Base-by-base conservation (phyloP, 1,140 invertebrate species). In the Conus betulinus region DNA sequence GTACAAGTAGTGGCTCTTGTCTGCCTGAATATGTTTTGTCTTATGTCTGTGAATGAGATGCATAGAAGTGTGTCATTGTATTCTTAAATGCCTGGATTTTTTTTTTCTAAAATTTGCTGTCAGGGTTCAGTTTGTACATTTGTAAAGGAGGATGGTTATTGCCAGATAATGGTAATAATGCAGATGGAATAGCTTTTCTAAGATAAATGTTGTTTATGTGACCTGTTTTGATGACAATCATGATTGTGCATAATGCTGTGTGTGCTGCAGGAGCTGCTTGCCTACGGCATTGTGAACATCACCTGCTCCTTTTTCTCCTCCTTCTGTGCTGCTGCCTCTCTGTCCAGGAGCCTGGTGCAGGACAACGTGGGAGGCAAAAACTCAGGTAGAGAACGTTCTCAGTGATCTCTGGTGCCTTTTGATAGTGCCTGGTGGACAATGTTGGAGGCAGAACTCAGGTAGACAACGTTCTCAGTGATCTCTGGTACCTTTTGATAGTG, bases 261-360 rank as follows among this genome's bases (percentile, higher is more conserved):
- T 60, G 76, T 81, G 88, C 89, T 84, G 84, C 91, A 96, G 95
- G 96, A 96, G 90, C 91, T 96, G 84, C 90, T 96, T 84, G 96
- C 96, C 15, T 94, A 96, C 91, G 96, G 96, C n/a, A 88, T 95
- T 20, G 93, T 93, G n/a, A 96, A 96, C 78, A 88, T 90, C 57
- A 55, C 88, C 51, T 83, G 89, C 51, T 91, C 89, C 8, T 89
- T 91, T 63, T 91, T 91, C 57, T 91, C 88, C 25, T 90, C 89
- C n/a, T 90, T 90, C 81, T 81, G 63, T 39, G 83, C 88, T 15
- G 67, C 88, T 53, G 88, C 82, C 3, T 91, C 89, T 15, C 63
- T 91, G 15, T 90, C 89, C 0, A 52, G 89, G 11, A 90, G 87
- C 63, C 60, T 90, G 85, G 88, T 90, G 15, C 91, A 91, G 74